These are phyloP conservation scores for Labeo catla DNA, from an alignment of 2,113 vertebrate genomes.

Conservation along the genomic window DNA sequence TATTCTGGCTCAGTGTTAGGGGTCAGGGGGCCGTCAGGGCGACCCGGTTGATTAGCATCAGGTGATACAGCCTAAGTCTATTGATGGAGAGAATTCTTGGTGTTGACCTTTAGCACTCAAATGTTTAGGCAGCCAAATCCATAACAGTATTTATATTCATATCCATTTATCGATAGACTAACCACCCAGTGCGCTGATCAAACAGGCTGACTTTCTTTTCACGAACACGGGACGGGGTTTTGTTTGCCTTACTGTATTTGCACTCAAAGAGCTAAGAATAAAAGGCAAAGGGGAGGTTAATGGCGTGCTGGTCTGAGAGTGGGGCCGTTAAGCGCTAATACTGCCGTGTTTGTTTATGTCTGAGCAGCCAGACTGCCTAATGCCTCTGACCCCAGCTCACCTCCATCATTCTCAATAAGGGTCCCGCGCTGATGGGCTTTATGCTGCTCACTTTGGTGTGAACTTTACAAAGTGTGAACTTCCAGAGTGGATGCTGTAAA, in stretches of 20 bases:
- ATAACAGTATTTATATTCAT: constrained; percentile 51
- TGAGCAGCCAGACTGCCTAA: constrained; percentile 39
- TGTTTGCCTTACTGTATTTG: constrained; percentile 43
- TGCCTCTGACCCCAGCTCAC: constrained; percentile 39
- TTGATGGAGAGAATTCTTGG: constrained; percentile 47
- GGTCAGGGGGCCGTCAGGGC: constrained; percentile 25
- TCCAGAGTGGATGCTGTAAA: constrained; percentile 11
- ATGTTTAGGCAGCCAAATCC: constrained; percentile 44
- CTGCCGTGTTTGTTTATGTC: constrained; percentile 53
- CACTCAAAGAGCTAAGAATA: constrained; percentile 18
- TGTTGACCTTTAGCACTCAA: constrained; percentile 48
- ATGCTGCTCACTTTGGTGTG: constrained; percentile 30
- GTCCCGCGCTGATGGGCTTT: constrained; percentile 33
- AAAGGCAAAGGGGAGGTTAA: constrained; percentile 43
- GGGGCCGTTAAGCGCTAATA: constrained; percentile 36
- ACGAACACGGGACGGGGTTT: background rate
- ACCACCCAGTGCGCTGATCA: constrained; percentile 40
- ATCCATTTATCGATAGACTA: constrained; percentile 33
- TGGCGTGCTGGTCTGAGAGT: constrained; percentile 8
- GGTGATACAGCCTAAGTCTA: constrained; percentile 39
- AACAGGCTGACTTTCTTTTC: constrained; percentile 8
- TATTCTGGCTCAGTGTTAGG: constrained; percentile 40
- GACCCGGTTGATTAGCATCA: constrained; percentile 45
- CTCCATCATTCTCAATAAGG: constrained; percentile 46
- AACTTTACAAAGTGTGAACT: constrained; percentile 5